Evolutionary conservation across 2,888 invertebrate species (phyloP), one percentile per base, ranked within the genome.

Genomic region (Automeris io): DNA sequence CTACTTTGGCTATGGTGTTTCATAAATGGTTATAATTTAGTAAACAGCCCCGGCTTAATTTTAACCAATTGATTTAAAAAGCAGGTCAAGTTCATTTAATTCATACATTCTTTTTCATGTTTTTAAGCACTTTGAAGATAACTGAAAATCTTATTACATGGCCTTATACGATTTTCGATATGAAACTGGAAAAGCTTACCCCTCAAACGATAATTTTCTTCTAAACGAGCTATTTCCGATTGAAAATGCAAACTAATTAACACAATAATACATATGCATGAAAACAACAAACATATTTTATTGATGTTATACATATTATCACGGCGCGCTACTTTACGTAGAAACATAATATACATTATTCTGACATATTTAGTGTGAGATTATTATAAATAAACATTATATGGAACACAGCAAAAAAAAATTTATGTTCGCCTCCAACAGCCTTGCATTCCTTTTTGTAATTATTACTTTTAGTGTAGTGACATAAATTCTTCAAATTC

Each of bases 241-340:
- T 85, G 83, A 62, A 86, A 86, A 77, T 86, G 83, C 42, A 86
- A 59, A 46, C 83, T 72, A 51, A 80, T 68, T 48, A 80, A 59
- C 61, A 76, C 79, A 68, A 83, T 65, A 67, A 79, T 68, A 67
- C 81, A 73, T 39, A 86, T 61, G 61, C 77, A 78, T 38, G 78
- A 75, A 60, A 85, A 70, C n/a, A n/a, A n/a, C 46, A 86, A 57
- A 74, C 81, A 85, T 66, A 83, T 58, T 68, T 82, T 85, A 57
- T 82, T 77, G 46, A 83, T 55, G 70, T 81, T 83, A 67, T 77
- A 77, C 86, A 86, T 85, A 65, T 69, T 47, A 49, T 46, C 47
- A 46, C 53, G 54, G 57, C 54, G 52, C 46, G 46, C 50, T 58
- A 59, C 54, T 57, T 70, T 64, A 71, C 58, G 55, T 60, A 54